phyloP scores from a whole-genome alignment of 2,888 invertebrate genomes.

The Drosophila ezoana region DNA sequence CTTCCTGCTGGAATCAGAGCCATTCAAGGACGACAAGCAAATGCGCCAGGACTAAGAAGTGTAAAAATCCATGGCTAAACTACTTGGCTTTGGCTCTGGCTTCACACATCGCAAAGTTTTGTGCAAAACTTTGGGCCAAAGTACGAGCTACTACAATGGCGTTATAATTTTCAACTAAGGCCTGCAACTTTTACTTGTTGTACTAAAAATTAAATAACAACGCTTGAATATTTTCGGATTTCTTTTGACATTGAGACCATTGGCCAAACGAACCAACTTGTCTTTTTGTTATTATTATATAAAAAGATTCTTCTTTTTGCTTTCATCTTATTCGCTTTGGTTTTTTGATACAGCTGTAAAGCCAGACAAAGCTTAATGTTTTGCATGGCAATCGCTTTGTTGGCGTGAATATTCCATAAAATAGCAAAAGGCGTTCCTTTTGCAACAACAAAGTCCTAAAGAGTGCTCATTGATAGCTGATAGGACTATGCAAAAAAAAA shows the following conservation, averaged over 20 bases:
- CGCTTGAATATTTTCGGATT: slow-evolving; percentile 14
- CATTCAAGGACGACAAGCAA: slow-evolving; percentile 43
- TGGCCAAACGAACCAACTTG: background rate
- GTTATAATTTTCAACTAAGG: slow-evolving; percentile 68
- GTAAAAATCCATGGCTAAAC: slow-evolving; percentile 58
- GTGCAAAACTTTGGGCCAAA: slow-evolving; percentile 41
- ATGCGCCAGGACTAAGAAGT: slow-evolving; percentile 26
- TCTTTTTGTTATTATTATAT: background rate
- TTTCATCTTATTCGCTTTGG: background rate
- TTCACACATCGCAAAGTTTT: slow-evolving; percentile 51
- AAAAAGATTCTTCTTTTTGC: background rate
- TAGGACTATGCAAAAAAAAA: slow-evolving; percentile 15
- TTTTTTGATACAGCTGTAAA: slow-evolving; percentile 12
- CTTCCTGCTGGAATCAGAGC: slow-evolving; percentile 60
- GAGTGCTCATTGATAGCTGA: slow-evolving; percentile 40
- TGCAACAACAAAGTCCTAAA: slow-evolving; percentile 10
- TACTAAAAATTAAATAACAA: slow-evolving; percentile 38
- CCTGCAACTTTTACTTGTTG: slow-evolving; percentile 57
- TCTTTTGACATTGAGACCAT: slow-evolving; percentile 27
- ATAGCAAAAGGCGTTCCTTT: slow-evolving; percentile 32
- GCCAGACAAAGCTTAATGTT: slow-evolving; percentile 30
- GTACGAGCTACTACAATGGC: slow-evolving; percentile 50
- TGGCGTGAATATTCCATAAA: slow-evolving; percentile 50
- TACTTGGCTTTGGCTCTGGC: slow-evolving; percentile 30
- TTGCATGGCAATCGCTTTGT: slow-evolving; percentile 25